Base-by-base conservation (phyloP, 2,797 vertebrate species). In the Thalassophryne amazonica region DNA sequence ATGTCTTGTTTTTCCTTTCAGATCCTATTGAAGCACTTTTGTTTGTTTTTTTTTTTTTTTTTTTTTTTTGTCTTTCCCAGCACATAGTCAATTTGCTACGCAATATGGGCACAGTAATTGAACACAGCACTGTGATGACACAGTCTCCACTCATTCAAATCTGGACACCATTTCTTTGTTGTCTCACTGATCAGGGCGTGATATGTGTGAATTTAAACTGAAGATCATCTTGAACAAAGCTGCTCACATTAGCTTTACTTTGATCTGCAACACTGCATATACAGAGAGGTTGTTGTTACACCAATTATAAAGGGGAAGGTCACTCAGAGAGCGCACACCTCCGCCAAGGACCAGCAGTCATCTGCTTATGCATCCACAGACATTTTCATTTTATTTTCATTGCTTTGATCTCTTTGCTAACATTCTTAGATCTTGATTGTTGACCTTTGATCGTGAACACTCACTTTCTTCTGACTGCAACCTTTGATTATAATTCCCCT, bases 91-190 rank as follows among this genome's bases (percentile, higher is more conserved):
- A 76, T 81, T 76, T 72, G 59, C 71, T 36, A 73, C 28, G 52
- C 68, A 65, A 50, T 59, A 52, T 56, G 64, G 25, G 46, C 64
- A 66, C 61, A 46, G 59, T 79, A 76, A 81, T 76, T 79, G 46
- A 78, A 81, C 71, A 74, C 49, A 34, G 45, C 7, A 40, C 57
- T 5, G 36, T 19, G 60, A 73, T 60, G 61, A 68, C 52, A 28
- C 8, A 32, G 45, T 60, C 66, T 60, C 40, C 28, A 60, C 30
- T 66, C 53, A 65, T 28, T 59, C 8, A 14, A 38, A 59, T 79
- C 47, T 41, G 68, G 66, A 73, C 51, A 39, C 52, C 61, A 54
- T 74, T 74, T 71, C 42, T 4, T 50, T 28, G 38, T 59, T 35
- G 62, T 70, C 58, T 67, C 40, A 65, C 61, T 67, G 72, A 60